Base-by-base conservation (phyloP, 2,888 invertebrate genomes). In the Pyrrhia umbra region DNA sequence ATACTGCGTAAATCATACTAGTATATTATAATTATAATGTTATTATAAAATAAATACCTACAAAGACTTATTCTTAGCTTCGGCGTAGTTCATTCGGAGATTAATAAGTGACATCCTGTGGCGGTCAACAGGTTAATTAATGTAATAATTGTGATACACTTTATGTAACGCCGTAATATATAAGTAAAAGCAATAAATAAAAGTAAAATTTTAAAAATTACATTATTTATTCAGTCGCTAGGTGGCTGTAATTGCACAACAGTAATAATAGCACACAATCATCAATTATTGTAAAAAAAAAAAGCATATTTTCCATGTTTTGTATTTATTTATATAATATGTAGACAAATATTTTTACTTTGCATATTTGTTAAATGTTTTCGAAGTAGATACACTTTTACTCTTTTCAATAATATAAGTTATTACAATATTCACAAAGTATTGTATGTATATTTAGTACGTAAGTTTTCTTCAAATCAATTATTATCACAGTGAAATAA, bases 221-320 rank as follows among this genome's bases (percentile, higher is more conserved):
- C 54, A 70, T 75, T 16, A 59, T 80, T 74, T 74, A 79, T 81
- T 79, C 74, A 79, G 68, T 68, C 69, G 65, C 46, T 68, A 34
- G 8, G 50, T 18, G 10, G 6, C n/a, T 47, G 39, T 21, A 52
- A 42, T 23, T 43, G 42, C 49, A 69, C 13, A 15, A 37, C 9
- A 49, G 21, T 16, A 46, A 45, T 37, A 6, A 2, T 54, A 43
- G 18, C 15, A 50, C 43, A 34, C n/a, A 63, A 30, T 49, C 30
- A 50, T 46, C 18, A 20, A 25, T 71, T 27, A 3, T 47, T 34
- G 16, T 8, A 20, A 8, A 21, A 34, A 2, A 18, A 34, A 2
- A 25, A 16, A 23, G 4, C 40, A 57, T 46, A 13, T 37, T 39
- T 27, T 42, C 9, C 42, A 42, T 6, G n/a, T n/a, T n/a, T n/a